Base-by-base conservation (phyloP, 2,888 invertebrate genomes). In the Calephelis perditalis region DNA sequence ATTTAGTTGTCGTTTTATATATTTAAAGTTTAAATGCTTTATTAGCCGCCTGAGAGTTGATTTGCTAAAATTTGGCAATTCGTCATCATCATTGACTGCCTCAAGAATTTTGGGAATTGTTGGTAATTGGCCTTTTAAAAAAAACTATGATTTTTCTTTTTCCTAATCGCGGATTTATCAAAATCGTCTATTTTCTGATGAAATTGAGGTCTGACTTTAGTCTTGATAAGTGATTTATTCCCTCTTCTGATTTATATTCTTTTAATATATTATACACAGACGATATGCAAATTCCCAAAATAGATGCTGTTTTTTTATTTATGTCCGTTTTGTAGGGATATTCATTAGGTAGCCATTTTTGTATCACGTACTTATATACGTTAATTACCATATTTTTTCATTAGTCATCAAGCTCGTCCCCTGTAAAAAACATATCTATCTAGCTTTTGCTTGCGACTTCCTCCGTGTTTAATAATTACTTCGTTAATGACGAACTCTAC, bases 321-420 rank as follows among this genome's bases (percentile, higher is more conserved):
- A 65, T 55, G 8, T 52, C 47, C 36, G 60, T 61, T 57, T 59
- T 65, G 37, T 61, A 65, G n/a, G 65, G 62, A 59, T 65, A 61
- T 61, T 63, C 43, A 59, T 63, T 59, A 44, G 52, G 26, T 15
- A 62, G 65, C 65, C 65, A 63, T 12, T 47, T 47, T 47, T 47
- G 47, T 5, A 11, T 47, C 47, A 47, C 47, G 15, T 47, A 12
- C 47, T 12, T 47, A 45, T 26, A 2, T 26, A 26, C 26, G 26
- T 26, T 26, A 26, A 26, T 26, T 3, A 2, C 1, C 3, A 3
- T 26, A 26, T 2, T 3, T 1, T 26, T 3, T 26, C 26, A 26
- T 26, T 26, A 3, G 26, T 3, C 26, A 3, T 26, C 1, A 26
- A 26, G 26, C 26, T 26, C 26, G 26, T 26, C 26, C 1, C 26